Conservation (phyloP, 2,888 invertebrate genomes). For the Dicycla oo region DNA sequence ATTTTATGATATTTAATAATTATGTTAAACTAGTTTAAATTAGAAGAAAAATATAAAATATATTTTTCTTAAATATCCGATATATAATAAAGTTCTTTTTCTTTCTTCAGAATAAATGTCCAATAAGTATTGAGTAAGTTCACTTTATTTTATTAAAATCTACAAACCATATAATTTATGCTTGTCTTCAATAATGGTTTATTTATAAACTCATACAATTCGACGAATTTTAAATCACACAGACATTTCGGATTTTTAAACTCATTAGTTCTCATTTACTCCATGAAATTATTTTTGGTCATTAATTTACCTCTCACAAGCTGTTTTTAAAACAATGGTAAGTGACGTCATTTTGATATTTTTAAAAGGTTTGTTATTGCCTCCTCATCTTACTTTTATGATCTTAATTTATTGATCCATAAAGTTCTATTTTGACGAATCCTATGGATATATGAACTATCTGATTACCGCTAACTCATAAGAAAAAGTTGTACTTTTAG, state of each 20-base stretch:
- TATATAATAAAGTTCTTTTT: neutral
- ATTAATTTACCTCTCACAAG: neutral
- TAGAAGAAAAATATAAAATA: neutral
- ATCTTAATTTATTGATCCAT: too few species aligned
- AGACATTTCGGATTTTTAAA: neutral
- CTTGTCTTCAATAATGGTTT: neutral
- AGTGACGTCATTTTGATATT: neutral
- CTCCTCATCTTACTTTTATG: neutral
- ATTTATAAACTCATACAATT: neutral
- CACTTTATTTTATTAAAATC: neutral
- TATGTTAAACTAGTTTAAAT: neutral
- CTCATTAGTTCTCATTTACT: neutral
- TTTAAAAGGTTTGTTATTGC: neutral
- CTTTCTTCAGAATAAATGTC: neutral
- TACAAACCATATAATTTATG: neutral
- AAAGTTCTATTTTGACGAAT: neutral
- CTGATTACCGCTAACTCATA: too few species aligned
- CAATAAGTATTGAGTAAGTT: neutral
- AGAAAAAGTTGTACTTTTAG: too few species aligned
- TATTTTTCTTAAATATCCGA: neutral
- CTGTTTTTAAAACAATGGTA: too few species aligned
- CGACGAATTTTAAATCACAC: too few species aligned
- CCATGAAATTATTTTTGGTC: neutral
- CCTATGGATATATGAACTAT: neutral
- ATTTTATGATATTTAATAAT: neutral